Evolutionary conservation across 2,113 vertebrate species (phyloP).

Genomic region (Crotalus helleri): DNA sequence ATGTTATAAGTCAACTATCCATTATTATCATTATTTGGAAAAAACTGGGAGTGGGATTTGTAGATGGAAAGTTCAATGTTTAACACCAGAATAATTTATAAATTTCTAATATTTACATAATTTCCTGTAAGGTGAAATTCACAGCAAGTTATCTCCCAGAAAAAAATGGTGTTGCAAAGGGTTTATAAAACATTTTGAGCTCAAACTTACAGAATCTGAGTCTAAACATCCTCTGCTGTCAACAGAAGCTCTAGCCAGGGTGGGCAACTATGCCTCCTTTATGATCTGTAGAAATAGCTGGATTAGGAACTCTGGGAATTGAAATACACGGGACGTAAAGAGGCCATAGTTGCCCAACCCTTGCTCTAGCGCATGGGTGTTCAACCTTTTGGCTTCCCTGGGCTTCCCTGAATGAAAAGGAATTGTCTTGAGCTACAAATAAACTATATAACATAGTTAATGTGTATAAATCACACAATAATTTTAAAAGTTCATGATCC

Average conservation of each 20-base stretch:
- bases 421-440: background rate
- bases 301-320: background rate
- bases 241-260: background rate
- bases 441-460: background rate
- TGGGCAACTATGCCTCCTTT: background rate
- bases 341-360: background rate
- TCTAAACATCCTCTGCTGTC: background rate
- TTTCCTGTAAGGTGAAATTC: background rate
- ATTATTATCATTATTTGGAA: background rate
- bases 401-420: background rate
- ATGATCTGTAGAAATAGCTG: background rate
- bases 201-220: background rate
- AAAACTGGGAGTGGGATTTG: background rate
- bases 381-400: background rate
- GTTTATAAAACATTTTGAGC: background rate
- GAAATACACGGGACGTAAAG: background rate
- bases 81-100: background rate
- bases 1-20: background rate
- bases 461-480: background rate
- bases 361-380: background rate
- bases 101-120: background rate
- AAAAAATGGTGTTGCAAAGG: background rate
- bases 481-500: background rate
- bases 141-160: background rate
- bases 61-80: background rate